phyloP scores from a whole-genome alignment of 2,797 vertebrate genomes.

The Sebastes kiyomatsui region DNA sequence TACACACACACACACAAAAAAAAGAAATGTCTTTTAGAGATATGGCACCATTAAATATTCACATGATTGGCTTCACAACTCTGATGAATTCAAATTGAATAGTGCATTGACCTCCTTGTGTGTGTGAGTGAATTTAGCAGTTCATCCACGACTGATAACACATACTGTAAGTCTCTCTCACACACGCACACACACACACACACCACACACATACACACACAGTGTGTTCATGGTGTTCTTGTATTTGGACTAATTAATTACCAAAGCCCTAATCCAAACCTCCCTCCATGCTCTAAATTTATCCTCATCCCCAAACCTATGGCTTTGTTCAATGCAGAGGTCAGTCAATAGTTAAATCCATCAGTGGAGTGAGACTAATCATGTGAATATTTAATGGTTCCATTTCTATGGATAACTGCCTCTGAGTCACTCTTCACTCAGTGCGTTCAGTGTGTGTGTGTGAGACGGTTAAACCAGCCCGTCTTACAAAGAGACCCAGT shows the following conservation, averaged over 20 bases:
- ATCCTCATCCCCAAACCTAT: conserved; percentile 25
- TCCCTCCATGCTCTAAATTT: conserved; percentile 19
- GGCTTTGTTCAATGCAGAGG: conserved; percentile 28
- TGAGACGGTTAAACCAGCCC: background rate
- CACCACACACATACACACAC: conserved; percentile 3
- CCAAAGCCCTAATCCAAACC: conserved; percentile 26
- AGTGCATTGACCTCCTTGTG: conserved; percentile 15
- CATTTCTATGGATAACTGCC: conserved; percentile 41
- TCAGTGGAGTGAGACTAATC: conserved; percentile 38
- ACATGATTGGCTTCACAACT: conserved; percentile 20
- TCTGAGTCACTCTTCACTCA: conserved; percentile 27
- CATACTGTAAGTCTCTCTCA: background rate
- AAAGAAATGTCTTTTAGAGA: conserved; percentile 9
- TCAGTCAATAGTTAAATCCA: conserved; percentile 45
- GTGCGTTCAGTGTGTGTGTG: background rate
- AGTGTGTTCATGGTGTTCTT: background rate
- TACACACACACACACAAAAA: background rate
- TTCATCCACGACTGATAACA: conserved; percentile 30
- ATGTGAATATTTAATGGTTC: conserved; percentile 55
- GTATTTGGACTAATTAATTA: conserved; percentile 46
- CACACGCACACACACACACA: background rate
- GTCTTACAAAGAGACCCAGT: conserved; percentile 9
- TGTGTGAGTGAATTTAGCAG: conserved; percentile 23
- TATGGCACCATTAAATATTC: conserved; percentile 35
- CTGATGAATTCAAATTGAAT: conserved; percentile 35